These are phyloP conservation scores for Cataglyphis albicans DNA, from an alignment of 2,888 invertebrate genomes.

Conservation along the genomic window DNA sequence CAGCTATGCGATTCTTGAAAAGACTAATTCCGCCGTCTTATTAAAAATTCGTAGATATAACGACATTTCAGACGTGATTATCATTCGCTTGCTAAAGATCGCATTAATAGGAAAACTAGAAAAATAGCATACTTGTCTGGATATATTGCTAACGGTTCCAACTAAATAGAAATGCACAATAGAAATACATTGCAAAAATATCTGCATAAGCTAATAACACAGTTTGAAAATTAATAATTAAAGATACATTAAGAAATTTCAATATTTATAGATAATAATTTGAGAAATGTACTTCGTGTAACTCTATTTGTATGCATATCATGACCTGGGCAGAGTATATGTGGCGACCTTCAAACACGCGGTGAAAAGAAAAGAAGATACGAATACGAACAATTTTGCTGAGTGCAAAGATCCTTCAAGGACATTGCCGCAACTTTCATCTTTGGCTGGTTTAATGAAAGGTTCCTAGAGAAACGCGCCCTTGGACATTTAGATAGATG, in stretches of 20 bases:
- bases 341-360: constrained; percentile 81
- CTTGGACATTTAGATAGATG: background rate
- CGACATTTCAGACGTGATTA: constrained; percentile 10
- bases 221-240: background rate
- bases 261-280: background rate
- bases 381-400: constrained; percentile 74
- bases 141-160: background rate
- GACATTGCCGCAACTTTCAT: constrained; percentile 76
- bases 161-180: background rate
- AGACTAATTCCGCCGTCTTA: constrained; percentile 72
- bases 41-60: constrained; percentile 31
- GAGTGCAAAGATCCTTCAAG: constrained; percentile 85
- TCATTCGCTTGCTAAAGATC: background rate
- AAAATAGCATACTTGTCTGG: background rate
- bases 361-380: constrained; percentile 77
- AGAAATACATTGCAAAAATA: background rate
- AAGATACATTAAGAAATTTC: constrained; percentile 11
- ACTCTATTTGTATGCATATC: constrained; percentile 72
- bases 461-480: constrained; percentile 65
- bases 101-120: background rate
- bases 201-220: background rate
- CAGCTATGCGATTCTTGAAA: constrained; percentile 82
- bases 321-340: constrained; percentile 80
- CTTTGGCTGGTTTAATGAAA: constrained; percentile 83
- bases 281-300: constrained; percentile 38